Percentiles rank a stretch among this genome's conserved stretches.
Conservation (phyloP, 2,113 vertebrate genomes). For the Symphodus melops region DNA sequence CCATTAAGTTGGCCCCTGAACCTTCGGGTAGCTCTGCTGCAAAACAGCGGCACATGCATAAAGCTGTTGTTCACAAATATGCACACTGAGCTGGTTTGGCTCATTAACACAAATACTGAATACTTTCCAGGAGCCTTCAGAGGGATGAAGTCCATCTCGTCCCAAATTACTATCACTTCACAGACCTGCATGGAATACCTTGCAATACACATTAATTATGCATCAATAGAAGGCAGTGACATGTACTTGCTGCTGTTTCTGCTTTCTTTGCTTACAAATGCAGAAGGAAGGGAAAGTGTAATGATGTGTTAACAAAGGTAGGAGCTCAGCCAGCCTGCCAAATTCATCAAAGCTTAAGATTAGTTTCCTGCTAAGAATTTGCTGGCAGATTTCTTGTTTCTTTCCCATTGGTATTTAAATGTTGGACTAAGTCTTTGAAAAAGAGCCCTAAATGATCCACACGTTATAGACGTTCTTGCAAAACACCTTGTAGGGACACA, state of each 20-base stretch:
- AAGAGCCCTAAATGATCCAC: slow-evolving; percentile 54
- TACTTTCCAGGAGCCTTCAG: slow-evolving; percentile 46
- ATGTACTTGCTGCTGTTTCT: slow-evolving; percentile 34
- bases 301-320: slow-evolving; percentile 65
- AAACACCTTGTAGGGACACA: slow-evolving; percentile 49
- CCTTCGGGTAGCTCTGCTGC: slow-evolving; percentile 31
- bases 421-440: slow-evolving; percentile 35
- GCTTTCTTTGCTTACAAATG: slow-evolving; percentile 50
- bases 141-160: slow-evolving; percentile 41
- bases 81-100: slow-evolving; percentile 16
- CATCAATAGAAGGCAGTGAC: slow-evolving; percentile 39
- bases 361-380: slow-evolving; percentile 48
- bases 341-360: slow-evolving; percentile 64
- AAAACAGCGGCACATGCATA: slow-evolving; percentile 1
- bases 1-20: slow-evolving; percentile 14
- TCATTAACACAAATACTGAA: slow-evolving; percentile 63
- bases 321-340: slow-evolving; percentile 46
- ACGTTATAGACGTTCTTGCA: slow-evolving; percentile 48
- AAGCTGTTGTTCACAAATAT: background rate
- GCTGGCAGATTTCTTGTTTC: slow-evolving; percentile 42
- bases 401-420: slow-evolving; percentile 54
- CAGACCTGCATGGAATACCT: slow-evolving; percentile 45
- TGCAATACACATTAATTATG: slow-evolving; percentile 71
- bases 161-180: slow-evolving; percentile 50
- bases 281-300: slow-evolving; percentile 24